These are phyloP conservation scores for Pocota personata DNA, from an alignment of 2,888 invertebrate species.

Conservation along the genomic window DNA sequence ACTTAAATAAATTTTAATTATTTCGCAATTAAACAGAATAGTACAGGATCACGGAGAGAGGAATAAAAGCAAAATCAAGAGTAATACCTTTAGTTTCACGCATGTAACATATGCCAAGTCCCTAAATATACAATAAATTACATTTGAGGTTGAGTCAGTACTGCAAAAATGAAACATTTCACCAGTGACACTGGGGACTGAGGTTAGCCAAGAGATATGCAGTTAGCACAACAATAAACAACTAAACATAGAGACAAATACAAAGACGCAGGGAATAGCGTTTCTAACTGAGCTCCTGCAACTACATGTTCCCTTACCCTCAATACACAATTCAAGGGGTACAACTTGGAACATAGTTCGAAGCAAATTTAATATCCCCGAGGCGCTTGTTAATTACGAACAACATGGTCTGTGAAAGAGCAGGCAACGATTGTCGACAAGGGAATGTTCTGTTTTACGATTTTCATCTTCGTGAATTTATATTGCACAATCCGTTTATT, in stretches of 20 bases:
- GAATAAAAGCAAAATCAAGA: constrained; percentile 39
- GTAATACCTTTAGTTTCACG: constrained; percentile 26
- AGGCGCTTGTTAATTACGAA: constrained; percentile 71
- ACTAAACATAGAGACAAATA: constrained; percentile 42
- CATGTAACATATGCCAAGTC: constrained; percentile 31
- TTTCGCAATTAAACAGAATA: not conserved
- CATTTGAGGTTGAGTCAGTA: constrained; percentile 47
- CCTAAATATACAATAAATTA: constrained; percentile 65
- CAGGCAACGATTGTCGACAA: constrained; percentile 60
- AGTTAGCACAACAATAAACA: constrained; percentile 67
- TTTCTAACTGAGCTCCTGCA: constrained; percentile 13
- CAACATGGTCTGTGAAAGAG: constrained; percentile 54
- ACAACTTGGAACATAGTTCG: constrained; percentile 61
- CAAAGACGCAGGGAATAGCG: constrained; percentile 45
- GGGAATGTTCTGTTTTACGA: constrained; percentile 59
- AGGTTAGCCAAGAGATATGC: constrained; percentile 68
- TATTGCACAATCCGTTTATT: constrained; percentile 60
- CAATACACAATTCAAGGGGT: constrained; percentile 41
- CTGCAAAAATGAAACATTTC: constrained; percentile 62
- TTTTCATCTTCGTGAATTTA: constrained; percentile 63
- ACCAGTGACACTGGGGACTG: constrained; percentile 48
- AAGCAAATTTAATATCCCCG: constrained; percentile 70
- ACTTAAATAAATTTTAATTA: constrained; percentile 14
- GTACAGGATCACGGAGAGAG: not conserved
- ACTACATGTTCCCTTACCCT: constrained; percentile 33